phyloP scores from a whole-genome alignment of 1,140 invertebrate species.

The Druon quercuslanigerum region DNA sequence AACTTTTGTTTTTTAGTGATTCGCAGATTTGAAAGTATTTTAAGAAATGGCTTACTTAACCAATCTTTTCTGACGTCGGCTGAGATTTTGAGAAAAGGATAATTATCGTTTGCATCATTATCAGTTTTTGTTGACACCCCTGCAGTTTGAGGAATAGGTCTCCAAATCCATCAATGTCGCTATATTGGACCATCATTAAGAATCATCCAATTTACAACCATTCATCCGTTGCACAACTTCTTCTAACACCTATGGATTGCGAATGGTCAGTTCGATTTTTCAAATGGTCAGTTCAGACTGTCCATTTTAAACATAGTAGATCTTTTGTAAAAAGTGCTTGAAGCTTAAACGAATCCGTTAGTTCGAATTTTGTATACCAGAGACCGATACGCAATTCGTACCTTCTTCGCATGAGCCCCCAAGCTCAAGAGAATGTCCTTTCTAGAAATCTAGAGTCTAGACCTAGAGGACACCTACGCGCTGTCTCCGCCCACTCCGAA shows the following conservation, averaged over 20 bases:
- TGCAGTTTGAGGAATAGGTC: neutral
- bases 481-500: neutral
- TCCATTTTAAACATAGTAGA: neutral
- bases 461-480: conserved; percentile 10
- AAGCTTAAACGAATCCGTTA: neutral
- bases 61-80: too few species aligned
- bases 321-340: neutral
- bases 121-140: neutral
- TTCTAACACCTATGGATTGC: neutral
- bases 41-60: too few species aligned
- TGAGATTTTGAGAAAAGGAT: neutral
- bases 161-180: conserved; percentile 20
- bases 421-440: neutral
- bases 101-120: neutral
- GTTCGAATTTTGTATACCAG: neutral
- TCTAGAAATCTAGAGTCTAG: neutral
- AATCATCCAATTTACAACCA: conserved; percentile 7
- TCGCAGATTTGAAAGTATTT: too few species aligned
- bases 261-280: neutral
- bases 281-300: conserved; percentile 9
- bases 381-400: conserved; percentile 5
- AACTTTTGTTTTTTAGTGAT: too few species aligned
- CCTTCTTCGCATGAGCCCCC: conserved; percentile 3
- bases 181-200: conserved; percentile 22
- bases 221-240: conserved; percentile 28